A percentile compares a stretch with the other conserved stretches of the same genome.
These are phyloP conservation scores for Gonioctena quinquepunctata DNA, from an alignment of 1,140 invertebrate species.

Conservation along the genomic window DNA sequence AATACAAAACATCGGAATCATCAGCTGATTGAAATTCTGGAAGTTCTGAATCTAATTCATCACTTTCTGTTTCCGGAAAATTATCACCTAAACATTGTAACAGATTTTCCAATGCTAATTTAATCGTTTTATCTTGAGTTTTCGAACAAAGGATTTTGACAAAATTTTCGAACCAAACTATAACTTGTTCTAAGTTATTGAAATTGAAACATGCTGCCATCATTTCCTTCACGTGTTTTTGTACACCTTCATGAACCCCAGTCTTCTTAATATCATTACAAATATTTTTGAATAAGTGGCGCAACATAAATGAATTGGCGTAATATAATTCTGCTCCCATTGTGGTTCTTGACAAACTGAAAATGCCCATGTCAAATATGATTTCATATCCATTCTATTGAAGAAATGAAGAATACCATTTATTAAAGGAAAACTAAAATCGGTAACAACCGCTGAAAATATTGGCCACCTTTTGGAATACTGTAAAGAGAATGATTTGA, in stretches of 20 bases:
- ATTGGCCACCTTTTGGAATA: not conserved
- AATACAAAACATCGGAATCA: not conserved
- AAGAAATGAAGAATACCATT: constrained; percentile 3
- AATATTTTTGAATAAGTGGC: constrained; percentile 8
- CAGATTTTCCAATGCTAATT: not conserved
- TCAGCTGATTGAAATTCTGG: not conserved
- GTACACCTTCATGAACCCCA: not conserved
- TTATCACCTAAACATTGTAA: not conserved
- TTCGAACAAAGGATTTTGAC: not conserved
- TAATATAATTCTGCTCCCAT: not conserved
- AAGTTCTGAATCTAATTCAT: not conserved
- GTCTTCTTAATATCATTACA: not conserved
- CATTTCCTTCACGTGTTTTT: constrained; percentile 1
- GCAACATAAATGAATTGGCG: not conserved
- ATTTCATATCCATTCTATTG: constrained; percentile 16
- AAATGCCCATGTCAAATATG: constrained; percentile 1
- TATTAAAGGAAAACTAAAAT: constrained; percentile 11
- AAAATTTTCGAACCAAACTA: constrained; percentile 10
- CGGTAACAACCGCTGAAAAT: constrained; percentile 13
- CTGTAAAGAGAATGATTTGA: constrained; percentile 5
- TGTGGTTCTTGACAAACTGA: not conserved
- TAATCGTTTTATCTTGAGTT: not conserved
- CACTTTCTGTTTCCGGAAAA: not conserved
- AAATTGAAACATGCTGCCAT: constrained; percentile 11
- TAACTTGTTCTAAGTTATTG: not conserved